Evolutionary conservation across 2,888 invertebrate genomes (phyloP), one percentile per base, ranked within the genome.

Genomic region (Anagyrus pseudococci): DNA sequence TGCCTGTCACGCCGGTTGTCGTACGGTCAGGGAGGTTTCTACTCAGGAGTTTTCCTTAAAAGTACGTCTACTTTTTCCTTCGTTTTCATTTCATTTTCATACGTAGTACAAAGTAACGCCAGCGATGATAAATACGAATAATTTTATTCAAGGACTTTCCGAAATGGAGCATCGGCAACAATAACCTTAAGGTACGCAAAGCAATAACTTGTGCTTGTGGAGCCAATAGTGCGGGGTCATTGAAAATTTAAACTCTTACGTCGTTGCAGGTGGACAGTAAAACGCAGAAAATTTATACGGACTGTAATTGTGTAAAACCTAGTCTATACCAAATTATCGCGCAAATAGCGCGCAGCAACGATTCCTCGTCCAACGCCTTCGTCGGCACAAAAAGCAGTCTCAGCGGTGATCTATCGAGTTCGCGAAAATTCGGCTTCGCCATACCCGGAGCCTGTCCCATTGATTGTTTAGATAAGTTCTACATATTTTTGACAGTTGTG

Each of bases 1-100:
- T 0, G 89, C 92, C 4, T 93, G 93, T 74, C 90, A 91, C 75
- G 92, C 92, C 20, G 92, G 93, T 4, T 92, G 92, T 75, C n/a
- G n/a, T 15, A 84, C 80, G 53, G 78, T 79, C 50, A 58, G 78
- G 13, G 68, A 74, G 74, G 80, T 81, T 33, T 29, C 37, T 15
- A 37, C 7, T 15, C 8, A 8, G 8, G 15, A 37, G 15, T 37
- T 7, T 37, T 37, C 7, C 37, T 7, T 8, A 37, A 37, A 37
- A 7, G 37, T 8, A 8, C 37, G 37, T 37, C 37, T 15, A 7
- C 13, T 37, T n/a, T n/a, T n/a, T n/a, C n/a, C n/a, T n/a, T n/a
- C n/a, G n/a, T n/a, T n/a, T n/a, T n/a, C n/a, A n/a, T n/a, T n/a
- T n/a, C n/a, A n/a, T n/a, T n/a, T n/a, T n/a, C n/a, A n/a, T n/a